phyloP scores from a whole-genome alignment of 2,113 vertebrate species.

The Muntiacus muntjak region DNA sequence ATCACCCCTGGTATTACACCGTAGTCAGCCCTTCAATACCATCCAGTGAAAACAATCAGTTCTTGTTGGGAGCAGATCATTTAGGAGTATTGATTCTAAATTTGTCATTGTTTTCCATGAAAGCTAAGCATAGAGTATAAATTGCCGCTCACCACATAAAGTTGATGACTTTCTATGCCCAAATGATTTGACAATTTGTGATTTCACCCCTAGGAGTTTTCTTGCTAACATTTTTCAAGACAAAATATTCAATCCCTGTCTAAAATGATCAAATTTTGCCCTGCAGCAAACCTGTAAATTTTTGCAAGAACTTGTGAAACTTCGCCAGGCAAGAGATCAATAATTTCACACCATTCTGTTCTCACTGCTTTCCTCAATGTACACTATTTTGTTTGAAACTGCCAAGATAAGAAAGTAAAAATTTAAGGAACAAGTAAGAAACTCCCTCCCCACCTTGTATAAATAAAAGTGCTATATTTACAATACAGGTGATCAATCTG shows the following conservation, averaged over 20 bases:
- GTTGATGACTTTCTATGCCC: conserved; percentile 73
- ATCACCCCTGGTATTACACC: background rate
- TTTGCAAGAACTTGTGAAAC: conserved; percentile 62
- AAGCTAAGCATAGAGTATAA: conserved; percentile 68
- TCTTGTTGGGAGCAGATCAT: conserved; percentile 65
- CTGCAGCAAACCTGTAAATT: conserved; percentile 61
- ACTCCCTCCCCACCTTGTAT: background rate
- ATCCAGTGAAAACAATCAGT: conserved; percentile 36
- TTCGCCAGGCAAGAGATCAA: conserved; percentile 48
- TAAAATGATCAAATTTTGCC: conserved; percentile 57
- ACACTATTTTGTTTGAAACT: conserved; percentile 26
- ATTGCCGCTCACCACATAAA: conserved; percentile 66
- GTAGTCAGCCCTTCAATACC: background rate
- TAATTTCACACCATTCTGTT: conserved; percentile 49
- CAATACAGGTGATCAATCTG: background rate
- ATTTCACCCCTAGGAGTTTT: conserved; percentile 52
- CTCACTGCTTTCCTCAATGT: background rate
- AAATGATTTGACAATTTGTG: conserved; percentile 73
- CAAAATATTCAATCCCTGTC: conserved; percentile 71
- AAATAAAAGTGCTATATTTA: background rate
- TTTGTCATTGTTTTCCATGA: conserved; percentile 69
- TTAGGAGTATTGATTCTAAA: conserved; percentile 71
- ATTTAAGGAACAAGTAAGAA: background rate
- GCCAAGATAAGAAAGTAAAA: conserved; percentile 49
- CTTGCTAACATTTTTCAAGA: conserved; percentile 72